phyloP scores from a whole-genome alignment of 1,140 invertebrate genomes.

The Goniozus legneri region DNA sequence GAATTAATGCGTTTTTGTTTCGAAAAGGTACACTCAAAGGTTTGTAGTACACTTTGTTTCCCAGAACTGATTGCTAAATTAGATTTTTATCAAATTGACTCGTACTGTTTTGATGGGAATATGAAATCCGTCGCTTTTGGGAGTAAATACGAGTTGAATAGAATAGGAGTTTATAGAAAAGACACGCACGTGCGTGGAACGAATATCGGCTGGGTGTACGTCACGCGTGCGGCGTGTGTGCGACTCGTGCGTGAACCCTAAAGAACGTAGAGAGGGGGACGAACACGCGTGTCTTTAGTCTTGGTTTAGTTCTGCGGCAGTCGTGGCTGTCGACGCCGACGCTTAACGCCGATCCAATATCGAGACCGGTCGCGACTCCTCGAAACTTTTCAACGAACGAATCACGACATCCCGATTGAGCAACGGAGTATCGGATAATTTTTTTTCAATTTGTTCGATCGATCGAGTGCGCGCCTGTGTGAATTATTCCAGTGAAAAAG shows the following conservation, averaged over 20 bases:
- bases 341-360: constrained; percentile 9
- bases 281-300: constrained; percentile 40
- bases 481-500: background rate
- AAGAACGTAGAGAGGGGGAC: constrained; percentile 24
- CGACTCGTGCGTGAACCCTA: constrained; percentile 8
- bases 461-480: background rate
- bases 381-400: background rate
- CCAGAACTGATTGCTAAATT: too few relatives aligned
- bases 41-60: too few relatives aligned
- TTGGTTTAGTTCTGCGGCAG: constrained; percentile 41
- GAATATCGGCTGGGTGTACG: too few relatives aligned
- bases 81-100: too few relatives aligned
- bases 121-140: too few relatives aligned
- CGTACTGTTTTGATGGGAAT: background rate
- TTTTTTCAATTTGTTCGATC: background rate
- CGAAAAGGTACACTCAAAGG: too few relatives aligned
- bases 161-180: too few relatives aligned
- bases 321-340: constrained; percentile 26
- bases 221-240: constrained; percentile 17
- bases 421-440: background rate
- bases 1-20: too few relatives aligned
- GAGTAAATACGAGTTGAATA: too few relatives aligned
- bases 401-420: too few relatives aligned
- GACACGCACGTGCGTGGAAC: too few relatives aligned
- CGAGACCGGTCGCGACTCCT: background rate